These are phyloP conservation scores for Caenorhabditis sp. DNA, from an alignment of 2,888 invertebrate species.

Conservation along the genomic window DNA sequence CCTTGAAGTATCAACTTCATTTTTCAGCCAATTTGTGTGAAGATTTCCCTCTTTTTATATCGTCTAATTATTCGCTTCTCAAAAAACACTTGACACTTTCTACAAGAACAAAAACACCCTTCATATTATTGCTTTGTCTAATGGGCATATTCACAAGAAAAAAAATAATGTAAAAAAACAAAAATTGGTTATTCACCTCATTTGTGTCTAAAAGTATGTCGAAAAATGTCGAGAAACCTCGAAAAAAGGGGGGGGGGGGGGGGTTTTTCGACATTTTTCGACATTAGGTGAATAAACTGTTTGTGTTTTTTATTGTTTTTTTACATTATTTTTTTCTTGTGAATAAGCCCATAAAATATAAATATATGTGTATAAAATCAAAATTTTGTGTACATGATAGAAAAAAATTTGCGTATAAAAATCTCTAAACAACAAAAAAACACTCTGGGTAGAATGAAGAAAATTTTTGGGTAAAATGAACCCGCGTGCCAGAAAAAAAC, in stretches of 20 bases:
- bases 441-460: background rate
- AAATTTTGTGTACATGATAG: background rate
- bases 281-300: too few species aligned
- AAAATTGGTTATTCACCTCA: too few species aligned
- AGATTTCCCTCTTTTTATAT: background rate
- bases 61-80: background rate
- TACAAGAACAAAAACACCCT: background rate
- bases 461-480: background rate
- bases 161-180: too few species aligned
- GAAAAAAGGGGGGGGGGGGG: too few species aligned
- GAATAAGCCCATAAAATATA: background rate
- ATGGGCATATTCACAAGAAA: too few species aligned
- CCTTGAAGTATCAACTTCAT: background rate
- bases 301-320: too few species aligned
- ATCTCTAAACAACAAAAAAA: background rate
- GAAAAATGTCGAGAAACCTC: too few species aligned
- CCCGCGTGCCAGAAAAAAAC: background rate
- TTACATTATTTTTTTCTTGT: background rate
- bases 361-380: background rate
- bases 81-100: background rate
- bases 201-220: too few species aligned
- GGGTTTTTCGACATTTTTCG: too few species aligned
- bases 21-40: background rate
- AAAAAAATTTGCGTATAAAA: slow-evolving; percentile 2
- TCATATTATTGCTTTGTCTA: slow-evolving; percentile 4